Percentiles rank a stretch among this genome's conserved stretches.
Conservation (phyloP, 2,797 vertebrate genomes). For the Cebuella pygmaea region DNA sequence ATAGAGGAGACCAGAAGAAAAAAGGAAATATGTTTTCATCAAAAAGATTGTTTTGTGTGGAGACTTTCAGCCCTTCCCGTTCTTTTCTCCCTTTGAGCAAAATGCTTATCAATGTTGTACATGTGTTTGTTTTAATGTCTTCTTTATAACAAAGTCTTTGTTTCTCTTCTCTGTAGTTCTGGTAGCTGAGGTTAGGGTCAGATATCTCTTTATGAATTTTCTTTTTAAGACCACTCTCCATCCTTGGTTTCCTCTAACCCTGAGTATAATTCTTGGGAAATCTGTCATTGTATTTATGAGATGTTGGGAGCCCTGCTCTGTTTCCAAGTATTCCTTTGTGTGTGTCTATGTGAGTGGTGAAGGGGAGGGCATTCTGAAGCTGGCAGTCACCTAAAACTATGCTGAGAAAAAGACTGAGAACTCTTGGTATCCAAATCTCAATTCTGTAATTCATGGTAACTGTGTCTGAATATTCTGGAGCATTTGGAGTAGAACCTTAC, state of each 20-base stretch:
- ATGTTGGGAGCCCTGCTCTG: not conserved
- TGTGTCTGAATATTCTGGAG: not conserved
- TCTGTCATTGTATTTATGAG: not conserved
- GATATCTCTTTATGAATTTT: constrained; percentile 59
- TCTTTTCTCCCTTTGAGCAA: constrained; percentile 48
- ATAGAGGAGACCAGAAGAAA: constrained; percentile 1
- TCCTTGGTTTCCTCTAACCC: constrained; percentile 45
- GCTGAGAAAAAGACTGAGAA: not conserved
- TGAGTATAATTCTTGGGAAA: constrained; percentile 49
- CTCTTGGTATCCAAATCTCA: not conserved
- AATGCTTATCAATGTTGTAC: constrained; percentile 46
- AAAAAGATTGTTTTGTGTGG: constrained; percentile 64
- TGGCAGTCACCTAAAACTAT: not conserved
- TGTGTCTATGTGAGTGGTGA: not conserved
- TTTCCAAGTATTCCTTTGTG: not conserved
- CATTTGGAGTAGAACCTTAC: not conserved
- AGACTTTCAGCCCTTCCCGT: constrained; percentile 51
- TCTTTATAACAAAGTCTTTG: constrained; percentile 63
- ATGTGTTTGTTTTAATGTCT: constrained; percentile 60
- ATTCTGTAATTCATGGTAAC: not conserved
- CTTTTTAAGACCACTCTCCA: constrained; percentile 49
- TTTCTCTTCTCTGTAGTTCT: constrained; percentile 42
- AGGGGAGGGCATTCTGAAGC: not conserved
- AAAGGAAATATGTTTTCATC: constrained; percentile 69
- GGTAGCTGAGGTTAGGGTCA: constrained; percentile 45